Conservation (phyloP, 2,113 vertebrate genomes). For the Micronisus gabar region DNA sequence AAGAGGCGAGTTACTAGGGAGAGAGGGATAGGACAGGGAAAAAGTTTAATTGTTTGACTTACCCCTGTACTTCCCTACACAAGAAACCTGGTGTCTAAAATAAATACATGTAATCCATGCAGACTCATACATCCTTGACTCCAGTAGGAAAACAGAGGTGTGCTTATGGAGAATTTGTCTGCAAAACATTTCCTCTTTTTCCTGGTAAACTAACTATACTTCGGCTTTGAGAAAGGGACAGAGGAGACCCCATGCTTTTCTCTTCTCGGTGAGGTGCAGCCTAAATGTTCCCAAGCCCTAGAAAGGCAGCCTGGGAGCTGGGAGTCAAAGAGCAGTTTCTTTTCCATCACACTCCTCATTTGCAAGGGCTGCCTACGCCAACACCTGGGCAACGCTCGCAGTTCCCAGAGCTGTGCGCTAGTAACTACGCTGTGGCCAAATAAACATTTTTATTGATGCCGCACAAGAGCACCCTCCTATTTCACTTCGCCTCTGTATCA, state of each 20-base stretch:
- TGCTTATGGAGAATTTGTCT: neutral
- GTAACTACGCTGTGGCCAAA: neutral
- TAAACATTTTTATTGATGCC: neutral
- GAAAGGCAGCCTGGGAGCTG: neutral
- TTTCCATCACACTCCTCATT: neutral
- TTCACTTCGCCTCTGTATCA: neutral
- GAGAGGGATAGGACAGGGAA: neutral
- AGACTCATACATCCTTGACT: neutral
- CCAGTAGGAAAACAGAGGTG: neutral
- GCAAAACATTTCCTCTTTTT: neutral
- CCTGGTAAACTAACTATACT: neutral
- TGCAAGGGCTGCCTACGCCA: neutral
- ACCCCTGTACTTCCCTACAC: neutral
- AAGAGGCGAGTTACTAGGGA: neutral
- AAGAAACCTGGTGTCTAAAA: neutral
- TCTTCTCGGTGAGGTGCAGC: neutral
- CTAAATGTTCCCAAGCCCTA: neutral
- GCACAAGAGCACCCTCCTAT: neutral
- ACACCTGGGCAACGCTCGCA: rapidly evolving
- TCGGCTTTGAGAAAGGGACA: neutral
- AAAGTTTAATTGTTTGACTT: neutral
- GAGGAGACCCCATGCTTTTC: neutral
- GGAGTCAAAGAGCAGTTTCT: rapidly evolving
- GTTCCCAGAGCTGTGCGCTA: neutral
- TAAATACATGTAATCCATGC: neutral